Evolutionary conservation across 2,113 vertebrate species (phyloP).

Genomic region (Meleagris gallopavo): DNA sequence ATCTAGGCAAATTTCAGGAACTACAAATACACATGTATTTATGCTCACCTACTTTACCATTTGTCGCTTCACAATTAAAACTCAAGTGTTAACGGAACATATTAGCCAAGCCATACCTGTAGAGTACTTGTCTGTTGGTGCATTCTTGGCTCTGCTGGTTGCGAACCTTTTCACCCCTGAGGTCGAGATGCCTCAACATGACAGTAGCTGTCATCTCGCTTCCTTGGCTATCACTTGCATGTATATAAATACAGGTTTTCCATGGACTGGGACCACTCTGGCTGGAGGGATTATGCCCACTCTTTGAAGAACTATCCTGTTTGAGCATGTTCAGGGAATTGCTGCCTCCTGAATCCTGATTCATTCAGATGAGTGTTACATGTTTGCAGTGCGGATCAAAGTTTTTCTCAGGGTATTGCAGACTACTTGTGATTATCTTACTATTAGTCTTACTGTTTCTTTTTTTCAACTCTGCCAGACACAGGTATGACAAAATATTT

Average conservation of each 20-base stretch:
- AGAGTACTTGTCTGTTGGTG: background rate
- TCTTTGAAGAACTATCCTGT: background rate
- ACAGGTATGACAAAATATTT: background rate
- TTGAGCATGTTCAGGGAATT: background rate
- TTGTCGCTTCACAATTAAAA: background rate
- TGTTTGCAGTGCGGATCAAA: background rate
- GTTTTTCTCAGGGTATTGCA: background rate
- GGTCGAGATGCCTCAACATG: background rate
- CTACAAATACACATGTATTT: background rate
- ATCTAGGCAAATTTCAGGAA: background rate
- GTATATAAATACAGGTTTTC: background rate
- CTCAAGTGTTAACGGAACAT: background rate
- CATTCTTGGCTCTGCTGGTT: background rate
- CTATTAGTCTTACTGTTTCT: background rate
- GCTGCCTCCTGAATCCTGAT: background rate
- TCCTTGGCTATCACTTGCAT: background rate
- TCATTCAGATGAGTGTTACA: background rate
- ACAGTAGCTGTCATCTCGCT: background rate
- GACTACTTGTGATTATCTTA: background rate
- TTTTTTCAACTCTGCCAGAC: slow-evolving; percentile 11
- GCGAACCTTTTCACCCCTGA: background rate
- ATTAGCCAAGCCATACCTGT: background rate
- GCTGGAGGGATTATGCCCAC: rapidly evolving
- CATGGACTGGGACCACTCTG: rapidly evolving
- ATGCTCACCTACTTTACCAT: background rate